Evolutionary conservation across 2,797 vertebrate genomes (phyloP).

Genomic region (Aphelocoma californica): DNA sequence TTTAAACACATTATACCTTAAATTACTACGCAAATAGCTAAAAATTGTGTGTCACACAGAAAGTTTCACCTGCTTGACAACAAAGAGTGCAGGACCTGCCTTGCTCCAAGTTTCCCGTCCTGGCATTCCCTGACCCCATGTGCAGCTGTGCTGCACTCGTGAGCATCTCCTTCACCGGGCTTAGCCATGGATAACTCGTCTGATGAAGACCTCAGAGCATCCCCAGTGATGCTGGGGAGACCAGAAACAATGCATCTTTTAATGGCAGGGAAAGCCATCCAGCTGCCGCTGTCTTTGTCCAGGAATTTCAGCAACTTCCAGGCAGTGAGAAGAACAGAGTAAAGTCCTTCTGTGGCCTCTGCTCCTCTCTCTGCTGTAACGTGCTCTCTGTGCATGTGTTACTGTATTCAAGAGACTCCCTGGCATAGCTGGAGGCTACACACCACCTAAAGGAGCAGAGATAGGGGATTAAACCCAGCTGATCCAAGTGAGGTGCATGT

Average conservation of each 20-base stretch:
- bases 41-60: rapidly evolving
- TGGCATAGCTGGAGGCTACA: not conserved
- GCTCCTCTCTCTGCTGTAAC: not conserved
- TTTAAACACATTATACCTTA: not conserved
- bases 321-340: not conserved
- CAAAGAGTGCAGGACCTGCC: not conserved
- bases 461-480: not conserved
- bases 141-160: not conserved
- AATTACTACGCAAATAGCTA: not conserved
- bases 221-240: rapidly evolving
- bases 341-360: not conserved
- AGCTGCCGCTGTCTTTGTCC: not conserved
- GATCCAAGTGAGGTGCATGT: not conserved
- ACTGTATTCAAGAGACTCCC: not conserved
- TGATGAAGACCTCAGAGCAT: not conserved
- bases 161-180: too few relatives aligned
- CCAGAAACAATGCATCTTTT: rapidly evolving
- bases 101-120: not conserved
- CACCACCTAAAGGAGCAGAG: not conserved
- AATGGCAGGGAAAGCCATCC: not conserved
- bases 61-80: not conserved
- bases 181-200: rapidly evolving
- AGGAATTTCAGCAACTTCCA: not conserved
- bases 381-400: not conserved
- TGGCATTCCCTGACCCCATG: rapidly evolving